Conservation (phyloP, 2,888 invertebrate species). For the Lepeophtheirus nordmannii region DNA sequence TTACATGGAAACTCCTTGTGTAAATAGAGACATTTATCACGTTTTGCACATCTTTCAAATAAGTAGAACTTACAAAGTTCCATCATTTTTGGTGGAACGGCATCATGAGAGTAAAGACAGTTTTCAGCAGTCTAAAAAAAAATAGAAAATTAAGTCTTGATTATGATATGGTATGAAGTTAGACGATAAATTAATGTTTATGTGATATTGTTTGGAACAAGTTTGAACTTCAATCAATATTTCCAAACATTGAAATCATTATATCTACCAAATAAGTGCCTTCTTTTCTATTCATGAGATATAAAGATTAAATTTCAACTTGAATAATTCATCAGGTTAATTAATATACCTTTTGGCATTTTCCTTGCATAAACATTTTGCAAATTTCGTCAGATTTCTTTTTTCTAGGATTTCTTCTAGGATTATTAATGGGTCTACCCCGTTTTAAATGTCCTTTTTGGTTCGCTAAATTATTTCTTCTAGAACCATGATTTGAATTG, state of each 20-base stretch:
- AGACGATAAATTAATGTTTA: slow-evolving; percentile 7
- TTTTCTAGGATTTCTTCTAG: background rate
- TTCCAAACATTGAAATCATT: too few species aligned
- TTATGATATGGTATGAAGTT: slow-evolving; percentile 22
- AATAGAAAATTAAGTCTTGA: slow-evolving; percentile 32
- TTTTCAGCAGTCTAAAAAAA: slow-evolving; percentile 45
- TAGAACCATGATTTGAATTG: background rate
- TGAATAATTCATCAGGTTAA: too few species aligned
- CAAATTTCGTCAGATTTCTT: slow-evolving; percentile 16
- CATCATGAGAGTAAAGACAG: slow-evolving; percentile 72
- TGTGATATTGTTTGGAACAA: background rate
- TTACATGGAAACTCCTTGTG: slow-evolving; percentile 95
- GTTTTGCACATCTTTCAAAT: slow-evolving; percentile 85
- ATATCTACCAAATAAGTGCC: too few species aligned
- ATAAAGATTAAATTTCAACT: too few species aligned
- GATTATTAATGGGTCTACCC: background rate
- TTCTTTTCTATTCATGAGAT: too few species aligned
- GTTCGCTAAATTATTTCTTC: slow-evolving; percentile 14
- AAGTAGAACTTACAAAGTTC: slow-evolving; percentile 93
- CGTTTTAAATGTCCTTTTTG: slow-evolving; percentile 8
- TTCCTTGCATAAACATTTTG: slow-evolving; percentile 51
- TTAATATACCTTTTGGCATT: slow-evolving; percentile 44
- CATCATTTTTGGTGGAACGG: slow-evolving; percentile 62
- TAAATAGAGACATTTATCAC: slow-evolving; percentile 88
- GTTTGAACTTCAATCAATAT: too few species aligned